These are phyloP conservation scores for Rambutsinella grinnellia DNA, from an alignment of 2,888 invertebrate genomes.

Conservation along the genomic window DNA sequence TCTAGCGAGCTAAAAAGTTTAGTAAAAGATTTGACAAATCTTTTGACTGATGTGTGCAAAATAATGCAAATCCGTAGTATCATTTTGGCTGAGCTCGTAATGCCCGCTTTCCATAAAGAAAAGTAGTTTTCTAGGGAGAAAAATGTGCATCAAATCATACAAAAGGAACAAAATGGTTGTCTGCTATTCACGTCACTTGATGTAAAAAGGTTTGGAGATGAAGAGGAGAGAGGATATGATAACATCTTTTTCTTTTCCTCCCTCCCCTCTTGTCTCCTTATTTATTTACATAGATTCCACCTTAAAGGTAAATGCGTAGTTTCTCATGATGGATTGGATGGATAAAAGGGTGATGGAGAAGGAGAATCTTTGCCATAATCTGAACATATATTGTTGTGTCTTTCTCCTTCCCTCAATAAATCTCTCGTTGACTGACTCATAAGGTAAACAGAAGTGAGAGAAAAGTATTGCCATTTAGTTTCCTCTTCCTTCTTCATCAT, in stretches of 20 bases:
- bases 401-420: neutral
- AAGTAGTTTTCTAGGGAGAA: neutral
- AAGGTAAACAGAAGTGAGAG: neutral
- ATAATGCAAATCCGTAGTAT: no score
- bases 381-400: neutral
- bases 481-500: neutral
- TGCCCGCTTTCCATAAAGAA: neutral
- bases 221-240: neutral
- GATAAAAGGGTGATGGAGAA: neutral
- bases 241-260: neutral
- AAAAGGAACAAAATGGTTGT: neutral
- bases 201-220: no score
- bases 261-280: neutral
- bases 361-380: neutral
- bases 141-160: neutral
- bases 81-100: no score
- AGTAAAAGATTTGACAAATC: no score
- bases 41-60: no score
- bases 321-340: neutral
- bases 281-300: constrained; percentile 3
- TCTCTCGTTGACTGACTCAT: neutral
- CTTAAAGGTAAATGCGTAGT: neutral
- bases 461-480: neutral
- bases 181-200: neutral
- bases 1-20: no score